Evolutionary conservation across 2,113 vertebrate genomes (phyloP), one percentile per base, ranked within the genome.

Genomic region (Ariopsis seemanni): DNA sequence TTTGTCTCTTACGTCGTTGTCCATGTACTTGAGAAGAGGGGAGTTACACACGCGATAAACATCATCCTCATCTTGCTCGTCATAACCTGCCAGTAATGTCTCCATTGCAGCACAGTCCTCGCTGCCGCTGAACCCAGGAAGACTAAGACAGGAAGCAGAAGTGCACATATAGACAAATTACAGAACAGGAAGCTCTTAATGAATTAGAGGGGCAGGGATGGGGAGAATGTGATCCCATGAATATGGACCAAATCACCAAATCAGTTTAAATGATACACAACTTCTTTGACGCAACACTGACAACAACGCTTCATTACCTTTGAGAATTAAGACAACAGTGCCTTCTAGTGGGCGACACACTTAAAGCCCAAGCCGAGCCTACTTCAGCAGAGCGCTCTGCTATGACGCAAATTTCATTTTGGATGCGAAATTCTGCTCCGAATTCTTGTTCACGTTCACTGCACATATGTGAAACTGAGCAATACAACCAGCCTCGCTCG

Each of bases 1-100:
- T 12, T n/a, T 4, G 42, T 15, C 42, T 96, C 98, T 99, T 95
- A 99, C 98, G 3, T 99, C 98, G 69, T 99, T 99, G 93, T 99
- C 98, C 98, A 99, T 99, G 94, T 99, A 99, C 91, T 99, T 99
- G 92, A 99, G 97, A 17, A 99, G 94, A 2, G 98, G 97, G 0
- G 96, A 98, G 94, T 96, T 97, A 92, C 98, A 99, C 69, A 99
- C 96, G 1, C 96, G 96, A 3, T 95, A 96, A 60, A 97, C 96
- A 86, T 96, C 96, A 82, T 99, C 98, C 90, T 99, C 98, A 85
- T 99, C 98, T 92, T 99, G 98, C 91, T 99, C 97, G 88, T 99
- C 98, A 69, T 96, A 99, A 0, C 97, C 98, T 91, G 98, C 97
- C 65, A 99, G 90, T 72, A 99, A 95, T 52, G 97, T 97, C 87